Evolutionary conservation across 1,140 invertebrate species (phyloP), one percentile per base, ranked within the genome.

Genomic region (Asbolus verrucosus): DNA sequence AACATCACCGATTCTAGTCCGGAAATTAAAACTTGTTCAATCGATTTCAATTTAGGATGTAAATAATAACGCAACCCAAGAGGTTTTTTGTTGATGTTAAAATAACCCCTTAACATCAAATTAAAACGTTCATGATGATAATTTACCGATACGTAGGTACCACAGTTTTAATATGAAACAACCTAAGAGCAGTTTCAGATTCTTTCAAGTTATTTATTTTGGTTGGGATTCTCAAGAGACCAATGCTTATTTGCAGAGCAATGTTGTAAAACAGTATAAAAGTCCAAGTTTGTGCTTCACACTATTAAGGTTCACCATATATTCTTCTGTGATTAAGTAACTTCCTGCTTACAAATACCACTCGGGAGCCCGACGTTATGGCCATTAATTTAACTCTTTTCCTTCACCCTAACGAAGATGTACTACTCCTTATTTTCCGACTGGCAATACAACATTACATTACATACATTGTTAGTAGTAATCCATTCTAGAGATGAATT

Each of bases 241-340:
- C 11, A 27, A 31, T 21, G 46, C 21, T 54, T 54, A 24, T 54
- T 54, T 27, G 19, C 46, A 11, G 46, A 27, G 21, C 11, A 14
- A 16, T 6, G 46, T 27, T 24, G 21, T 54, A 54, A 54, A 54
- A 54, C 46, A 54, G 27, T 54, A 54, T 36, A 54, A 54, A 54
- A 54, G 19, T 54, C 27, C 11, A 54, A 54, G 18, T 46, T 46
- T 46, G 18, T 46, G 18, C n/a, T n/a, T n/a, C n/a, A 8, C 16
- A 8, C 15, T 19, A 0, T 30, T 30, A 30, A 30, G 9, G 14
- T 46, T 19, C n/a, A 54, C 21, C 19, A 21, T 21, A 54, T 54
- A 54, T 54, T 54, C 27, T 50, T 54, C 33, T 54, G 19, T 54
- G 21, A 54, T 54, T 27, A 54, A 54, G 3, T 3, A 27, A 27